Percentiles rank a stretch among this genome's conserved stretches.
Conservation (phyloP, 2,113 vertebrate genomes). For the Chroicocephalus ridibundus region DNA sequence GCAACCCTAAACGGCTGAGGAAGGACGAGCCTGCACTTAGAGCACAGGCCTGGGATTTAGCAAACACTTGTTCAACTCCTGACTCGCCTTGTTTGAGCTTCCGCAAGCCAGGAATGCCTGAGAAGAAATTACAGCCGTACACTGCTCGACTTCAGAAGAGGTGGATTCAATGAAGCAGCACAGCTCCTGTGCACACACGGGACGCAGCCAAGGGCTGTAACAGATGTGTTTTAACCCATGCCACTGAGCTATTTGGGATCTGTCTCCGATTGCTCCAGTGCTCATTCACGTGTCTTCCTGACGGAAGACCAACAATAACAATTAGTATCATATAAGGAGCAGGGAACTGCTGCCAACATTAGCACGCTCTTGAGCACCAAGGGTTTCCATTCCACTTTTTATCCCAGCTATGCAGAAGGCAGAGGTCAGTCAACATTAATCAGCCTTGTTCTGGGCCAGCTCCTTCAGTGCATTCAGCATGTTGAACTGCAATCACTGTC, state of each 20-base stretch:
- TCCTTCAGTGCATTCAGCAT: background rate
- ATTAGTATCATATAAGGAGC: slow-evolving; percentile 38
- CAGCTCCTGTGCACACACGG: slow-evolving; percentile 41
- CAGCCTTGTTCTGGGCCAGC: slow-evolving; percentile 14
- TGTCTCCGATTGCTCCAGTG: background rate
- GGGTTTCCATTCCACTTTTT: slow-evolving; percentile 38
- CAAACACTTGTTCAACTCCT: background rate
- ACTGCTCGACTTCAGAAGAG: background rate
- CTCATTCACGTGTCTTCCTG: slow-evolving; percentile 33
- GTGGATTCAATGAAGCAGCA: slow-evolving; percentile 19
- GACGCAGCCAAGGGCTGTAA: slow-evolving; percentile 26
- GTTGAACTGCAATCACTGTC: background rate
- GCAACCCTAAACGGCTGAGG: background rate
- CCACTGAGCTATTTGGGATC: slow-evolving; percentile 18
- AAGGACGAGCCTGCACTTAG: background rate
- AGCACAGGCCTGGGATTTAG: background rate
- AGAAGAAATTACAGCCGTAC: background rate
- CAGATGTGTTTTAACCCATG: slow-evolving; percentile 58
- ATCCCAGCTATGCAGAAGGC: slow-evolving; percentile 25
- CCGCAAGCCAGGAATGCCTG: slow-evolving; percentile 13
- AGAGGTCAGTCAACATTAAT: slow-evolving; percentile 53
- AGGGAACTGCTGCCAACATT: slow-evolving; percentile 4
- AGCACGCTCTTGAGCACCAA: slow-evolving; percentile 16
- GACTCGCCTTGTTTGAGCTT: background rate
- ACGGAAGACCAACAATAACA: slow-evolving; percentile 37